phyloP scores from a whole-genome alignment of 2,113 vertebrate species.

The Agapornis roseicollis region DNA sequence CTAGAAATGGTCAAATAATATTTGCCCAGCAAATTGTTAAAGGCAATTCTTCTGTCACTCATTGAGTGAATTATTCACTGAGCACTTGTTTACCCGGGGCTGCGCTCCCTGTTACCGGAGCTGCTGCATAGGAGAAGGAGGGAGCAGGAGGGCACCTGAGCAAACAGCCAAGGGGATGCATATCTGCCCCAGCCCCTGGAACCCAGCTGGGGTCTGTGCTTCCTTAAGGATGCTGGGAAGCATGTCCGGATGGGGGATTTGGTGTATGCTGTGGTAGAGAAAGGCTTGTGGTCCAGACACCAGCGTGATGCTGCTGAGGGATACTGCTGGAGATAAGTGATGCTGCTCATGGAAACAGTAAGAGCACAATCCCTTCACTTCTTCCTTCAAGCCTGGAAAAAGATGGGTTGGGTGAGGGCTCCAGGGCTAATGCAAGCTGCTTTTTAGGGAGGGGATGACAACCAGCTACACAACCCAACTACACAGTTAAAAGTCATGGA shows the following conservation, averaged over 20 bases:
- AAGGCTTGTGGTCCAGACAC: not conserved
- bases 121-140: not conserved
- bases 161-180: not conserved
- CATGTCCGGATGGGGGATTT: accelerated
- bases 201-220: not conserved
- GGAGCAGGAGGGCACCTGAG: not conserved
- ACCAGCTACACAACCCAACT: not conserved
- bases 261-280: accelerated
- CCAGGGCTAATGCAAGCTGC: not conserved
- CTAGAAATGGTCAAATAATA: conserved; percentile 59
- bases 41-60: conserved; percentile 45
- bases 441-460: not conserved
- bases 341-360: not conserved
- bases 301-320: too few relatives aligned
- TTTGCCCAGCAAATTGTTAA: conserved; percentile 66
- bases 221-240: not conserved
- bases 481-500: not conserved
- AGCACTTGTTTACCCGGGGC: conserved; percentile 32
- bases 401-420: not conserved
- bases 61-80: conserved; percentile 32
- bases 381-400: not conserved
- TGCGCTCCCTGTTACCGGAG: accelerated
- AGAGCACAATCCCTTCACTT: not conserved
- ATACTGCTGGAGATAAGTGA: not conserved
- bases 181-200: not conserved